These are phyloP conservation scores for Platanista minor DNA, from an alignment of 2,113 vertebrate species.

Conservation along the genomic window DNA sequence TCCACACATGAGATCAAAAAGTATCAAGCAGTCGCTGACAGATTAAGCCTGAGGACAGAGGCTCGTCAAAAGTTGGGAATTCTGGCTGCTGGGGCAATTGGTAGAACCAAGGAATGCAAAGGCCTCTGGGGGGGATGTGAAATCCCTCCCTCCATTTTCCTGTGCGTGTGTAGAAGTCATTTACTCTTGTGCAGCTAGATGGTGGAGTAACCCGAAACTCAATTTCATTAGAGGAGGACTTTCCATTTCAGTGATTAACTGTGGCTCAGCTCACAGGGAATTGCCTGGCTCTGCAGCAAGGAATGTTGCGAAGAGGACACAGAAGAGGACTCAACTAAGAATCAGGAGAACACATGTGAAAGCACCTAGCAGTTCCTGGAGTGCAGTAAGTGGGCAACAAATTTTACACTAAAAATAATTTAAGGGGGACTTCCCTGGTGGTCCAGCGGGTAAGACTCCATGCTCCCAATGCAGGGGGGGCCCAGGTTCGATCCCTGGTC, in stretches of 20 bases:
- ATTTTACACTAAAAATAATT: neutral
- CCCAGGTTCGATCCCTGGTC: too few relatives aligned
- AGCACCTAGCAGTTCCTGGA: neutral
- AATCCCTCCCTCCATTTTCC: neutral
- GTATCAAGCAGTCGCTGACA: neutral
- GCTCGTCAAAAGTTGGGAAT: neutral
- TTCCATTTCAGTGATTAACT: too few relatives aligned
- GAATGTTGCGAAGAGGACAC: rapidly evolving
- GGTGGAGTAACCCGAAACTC: neutral
- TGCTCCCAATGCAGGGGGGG: too few relatives aligned
- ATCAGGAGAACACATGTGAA: neutral
- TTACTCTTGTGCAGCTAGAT: neutral
- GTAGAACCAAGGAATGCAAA: neutral
- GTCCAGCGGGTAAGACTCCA: too few relatives aligned
- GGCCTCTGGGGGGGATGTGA: neutral
- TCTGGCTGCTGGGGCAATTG: neutral
- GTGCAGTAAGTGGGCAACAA: neutral
- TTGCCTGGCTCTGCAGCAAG: neutral
- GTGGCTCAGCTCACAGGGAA: neutral
- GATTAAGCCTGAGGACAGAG: neutral
- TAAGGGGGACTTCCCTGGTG: neutral
- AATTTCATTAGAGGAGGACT: neutral
- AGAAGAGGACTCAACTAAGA: neutral
- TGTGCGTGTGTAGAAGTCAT: neutral
- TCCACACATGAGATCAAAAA: neutral